Conservation (phyloP, 2,888 invertebrate species). For the Erebia ligea region DNA sequence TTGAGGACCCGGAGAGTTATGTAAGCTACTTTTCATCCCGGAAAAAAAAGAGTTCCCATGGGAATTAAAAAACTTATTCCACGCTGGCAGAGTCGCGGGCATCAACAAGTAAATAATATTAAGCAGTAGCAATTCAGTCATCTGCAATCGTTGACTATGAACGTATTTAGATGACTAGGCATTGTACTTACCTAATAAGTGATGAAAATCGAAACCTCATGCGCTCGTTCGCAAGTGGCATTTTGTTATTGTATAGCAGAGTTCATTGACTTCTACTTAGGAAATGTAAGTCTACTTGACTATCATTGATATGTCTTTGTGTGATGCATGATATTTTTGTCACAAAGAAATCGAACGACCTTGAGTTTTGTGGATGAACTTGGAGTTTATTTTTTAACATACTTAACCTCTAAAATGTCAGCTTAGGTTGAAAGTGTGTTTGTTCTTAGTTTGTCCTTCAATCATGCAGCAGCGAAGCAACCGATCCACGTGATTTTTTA, state of each 20-base stretch:
- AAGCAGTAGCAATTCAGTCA: not conserved
- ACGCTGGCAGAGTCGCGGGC: too few relatives aligned
- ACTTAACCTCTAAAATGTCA: not conserved
- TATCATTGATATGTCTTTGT: conserved; percentile 29
- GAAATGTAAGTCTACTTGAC: conserved; percentile 20
- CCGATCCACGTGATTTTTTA: too few relatives aligned
- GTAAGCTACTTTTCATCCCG: too few relatives aligned
- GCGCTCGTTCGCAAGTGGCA: conserved; percentile 26
- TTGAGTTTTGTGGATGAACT: conserved; percentile 4
- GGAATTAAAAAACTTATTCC: too few relatives aligned
- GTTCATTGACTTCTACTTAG: conserved; percentile 34
- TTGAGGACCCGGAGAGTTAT: too few relatives aligned
- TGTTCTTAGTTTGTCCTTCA: not conserved
- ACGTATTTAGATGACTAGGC: not conserved
- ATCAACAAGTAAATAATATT: too few relatives aligned
- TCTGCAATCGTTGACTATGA: not conserved
- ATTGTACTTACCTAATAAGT: not conserved
- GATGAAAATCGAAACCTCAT: conserved; percentile 24
- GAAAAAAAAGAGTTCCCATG: too few relatives aligned
- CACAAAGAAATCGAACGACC: not conserved
- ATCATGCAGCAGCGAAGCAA: too few relatives aligned
- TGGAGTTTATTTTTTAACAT: conserved; percentile 7
- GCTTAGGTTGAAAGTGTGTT: not conserved
- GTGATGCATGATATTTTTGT: conserved; percentile 7
- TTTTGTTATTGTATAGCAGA: conserved; percentile 22